Percentiles rank a stretch among this genome's conserved stretches.
Evolutionary conservation across 2,888 invertebrate species (phyloP).

Genomic region (Perithous albicinctus): DNA sequence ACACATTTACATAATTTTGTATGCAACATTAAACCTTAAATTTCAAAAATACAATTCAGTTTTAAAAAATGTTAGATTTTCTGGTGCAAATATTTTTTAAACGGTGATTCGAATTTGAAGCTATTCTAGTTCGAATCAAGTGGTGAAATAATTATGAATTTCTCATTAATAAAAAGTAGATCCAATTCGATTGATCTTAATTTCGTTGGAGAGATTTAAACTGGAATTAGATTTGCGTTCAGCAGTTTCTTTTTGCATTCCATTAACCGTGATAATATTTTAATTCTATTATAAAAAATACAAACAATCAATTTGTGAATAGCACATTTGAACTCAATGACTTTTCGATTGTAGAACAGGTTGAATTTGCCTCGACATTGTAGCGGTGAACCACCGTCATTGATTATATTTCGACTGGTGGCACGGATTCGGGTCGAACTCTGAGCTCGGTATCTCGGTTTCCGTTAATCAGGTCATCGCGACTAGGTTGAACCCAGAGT

Average conservation of each 20-base stretch:
- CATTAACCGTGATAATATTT: neutral
- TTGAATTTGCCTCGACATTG: neutral
- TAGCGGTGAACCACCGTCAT: neutral
- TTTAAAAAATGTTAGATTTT: neutral
- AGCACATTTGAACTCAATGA: neutral
- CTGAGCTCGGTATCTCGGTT: constrained; percentile 42
- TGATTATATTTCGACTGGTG: constrained; percentile 11
- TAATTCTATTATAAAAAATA: neutral
- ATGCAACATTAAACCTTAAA: too few relatives aligned
- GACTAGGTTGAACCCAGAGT: constrained; percentile 29
- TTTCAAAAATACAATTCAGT: too few relatives aligned
- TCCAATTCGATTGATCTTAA: neutral
- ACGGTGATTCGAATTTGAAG: neutral
- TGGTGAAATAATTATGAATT: neutral
- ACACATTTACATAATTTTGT: too few relatives aligned
- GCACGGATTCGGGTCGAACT: constrained; percentile 27
- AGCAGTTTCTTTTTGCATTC: neutral
- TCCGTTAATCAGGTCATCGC: constrained; percentile 59
- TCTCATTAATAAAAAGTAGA: neutral
- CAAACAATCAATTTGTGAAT: neutral
- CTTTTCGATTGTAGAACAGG: neutral
- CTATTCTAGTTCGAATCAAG: neutral
- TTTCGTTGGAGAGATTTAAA: neutral
- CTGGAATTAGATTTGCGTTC: neutral
- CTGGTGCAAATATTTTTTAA: neutral